These are phyloP conservation scores for Andrena fulva DNA, from an alignment of 2,888 invertebrate genomes.

Conservation along the genomic window DNA sequence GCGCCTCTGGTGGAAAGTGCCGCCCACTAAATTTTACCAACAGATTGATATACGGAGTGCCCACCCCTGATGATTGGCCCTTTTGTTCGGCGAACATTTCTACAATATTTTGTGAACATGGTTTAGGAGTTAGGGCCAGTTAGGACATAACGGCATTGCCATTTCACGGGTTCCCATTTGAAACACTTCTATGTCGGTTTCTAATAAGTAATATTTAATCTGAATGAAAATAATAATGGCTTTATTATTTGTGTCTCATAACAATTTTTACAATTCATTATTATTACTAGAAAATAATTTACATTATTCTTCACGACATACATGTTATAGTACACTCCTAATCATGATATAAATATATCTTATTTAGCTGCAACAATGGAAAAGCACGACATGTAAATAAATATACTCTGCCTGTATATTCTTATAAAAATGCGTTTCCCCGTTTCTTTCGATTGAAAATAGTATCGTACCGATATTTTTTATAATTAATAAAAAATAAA, in stretches of 20 bases:
- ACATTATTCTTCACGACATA: constrained; percentile 31
- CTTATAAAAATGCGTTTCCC: constrained; percentile 19
- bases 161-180: too few species aligned
- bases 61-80: too few species aligned
- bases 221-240: constrained; percentile 14
- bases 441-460: constrained; percentile 6
- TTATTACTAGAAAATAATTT: constrained; percentile 34
- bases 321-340: constrained; percentile 10
- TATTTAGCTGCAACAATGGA: constrained; percentile 19
- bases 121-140: too few species aligned
- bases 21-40: too few species aligned
- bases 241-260: constrained; percentile 21
- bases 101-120: too few species aligned
- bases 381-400: constrained; percentile 30
- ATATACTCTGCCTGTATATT: constrained; percentile 20
- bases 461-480: constrained; percentile 1
- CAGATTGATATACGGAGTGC: too few species aligned
- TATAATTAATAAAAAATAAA: constrained; percentile 38
- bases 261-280: constrained; percentile 26
- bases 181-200: too few species aligned
- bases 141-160: too few species aligned
- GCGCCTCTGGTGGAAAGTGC: too few species aligned
- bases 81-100: too few species aligned
- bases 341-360: constrained; percentile 21
- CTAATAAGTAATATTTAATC: constrained; percentile 24